Evolutionary conservation across 2,113 vertebrate genomes (phyloP).

Genomic region (Protobothrops flavoviridis): DNA sequence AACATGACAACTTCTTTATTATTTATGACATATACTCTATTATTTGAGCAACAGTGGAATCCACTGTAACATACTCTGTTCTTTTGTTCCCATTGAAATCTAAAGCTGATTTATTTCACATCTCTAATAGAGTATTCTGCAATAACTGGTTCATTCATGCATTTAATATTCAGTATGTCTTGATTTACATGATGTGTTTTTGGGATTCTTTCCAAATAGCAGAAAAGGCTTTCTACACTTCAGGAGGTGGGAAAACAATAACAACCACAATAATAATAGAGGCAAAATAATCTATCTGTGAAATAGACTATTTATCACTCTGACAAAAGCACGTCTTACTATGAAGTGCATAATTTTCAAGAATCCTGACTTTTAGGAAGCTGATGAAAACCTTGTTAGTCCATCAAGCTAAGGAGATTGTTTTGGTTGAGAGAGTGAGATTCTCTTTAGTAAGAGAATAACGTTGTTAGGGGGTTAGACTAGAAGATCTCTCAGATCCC

Average conservation of each 20-base stretch:
- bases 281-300: background rate
- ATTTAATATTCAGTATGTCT: background rate
- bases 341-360: background rate
- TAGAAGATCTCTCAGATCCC: background rate
- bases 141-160: background rate
- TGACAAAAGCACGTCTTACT: background rate
- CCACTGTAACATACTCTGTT: background rate
- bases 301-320: background rate
- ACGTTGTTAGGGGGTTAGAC: background rate
- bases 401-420: background rate
- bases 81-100: background rate
- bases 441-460: background rate
- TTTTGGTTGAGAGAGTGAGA: background rate
- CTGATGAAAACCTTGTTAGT: background rate
- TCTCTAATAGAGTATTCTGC: background rate
- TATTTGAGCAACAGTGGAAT: background rate
- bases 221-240: background rate
- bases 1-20: background rate
- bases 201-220: background rate
- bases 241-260: background rate
- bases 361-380: background rate
- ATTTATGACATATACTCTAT: background rate
- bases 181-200: background rate
- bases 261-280: background rate
- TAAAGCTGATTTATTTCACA: background rate